Conservation (phyloP, 2,888 invertebrate genomes). For the Endotricha flammealis region DNA sequence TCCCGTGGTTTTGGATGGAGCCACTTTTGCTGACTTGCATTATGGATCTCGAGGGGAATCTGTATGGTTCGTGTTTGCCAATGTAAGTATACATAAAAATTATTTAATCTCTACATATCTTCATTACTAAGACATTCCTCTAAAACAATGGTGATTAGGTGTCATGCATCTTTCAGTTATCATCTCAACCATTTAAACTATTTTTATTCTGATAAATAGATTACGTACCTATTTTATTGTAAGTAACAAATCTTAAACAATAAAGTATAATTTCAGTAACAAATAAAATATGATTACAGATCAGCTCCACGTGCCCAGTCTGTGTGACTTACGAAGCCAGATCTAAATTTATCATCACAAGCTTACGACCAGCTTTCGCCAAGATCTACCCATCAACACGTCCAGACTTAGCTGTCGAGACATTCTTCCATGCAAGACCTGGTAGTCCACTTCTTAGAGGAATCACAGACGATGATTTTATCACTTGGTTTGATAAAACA, state of each 20-base stretch:
- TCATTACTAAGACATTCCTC: not conserved
- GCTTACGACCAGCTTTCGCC: slow-evolving; percentile 80
- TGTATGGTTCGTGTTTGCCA: slow-evolving; percentile 82
- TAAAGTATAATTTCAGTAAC: too few relatives aligned
- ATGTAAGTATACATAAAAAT: slow-evolving; percentile 79
- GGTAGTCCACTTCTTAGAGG: slow-evolving; percentile 79
- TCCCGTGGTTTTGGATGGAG: slow-evolving; percentile 74
- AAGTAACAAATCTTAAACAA: too few relatives aligned
- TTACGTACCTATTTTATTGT: not conserved
- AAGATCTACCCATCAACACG: slow-evolving; percentile 80
- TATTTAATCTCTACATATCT: not conserved
- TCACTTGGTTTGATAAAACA: slow-evolving; percentile 82
- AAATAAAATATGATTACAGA: slow-evolving; percentile 64
- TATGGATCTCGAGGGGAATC: slow-evolving; percentile 80
- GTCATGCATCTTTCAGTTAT: too few relatives aligned
- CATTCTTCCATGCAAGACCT: slow-evolving; percentile 80
- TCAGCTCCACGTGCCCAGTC: slow-evolving; percentile 78
- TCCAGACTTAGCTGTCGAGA: slow-evolving; percentile 80
- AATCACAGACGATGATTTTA: slow-evolving; percentile 81
- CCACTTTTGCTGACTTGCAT: slow-evolving; percentile 78
- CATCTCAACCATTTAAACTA: too few relatives aligned
- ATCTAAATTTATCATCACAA: slow-evolving; percentile 79
- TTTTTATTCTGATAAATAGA: not conserved
- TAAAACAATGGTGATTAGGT: too few relatives aligned
- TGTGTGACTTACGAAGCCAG: slow-evolving; percentile 80